These are phyloP conservation scores for Luffia ferchaultella DNA, from an alignment of 2,888 invertebrate genomes.

Conservation along the genomic window DNA sequence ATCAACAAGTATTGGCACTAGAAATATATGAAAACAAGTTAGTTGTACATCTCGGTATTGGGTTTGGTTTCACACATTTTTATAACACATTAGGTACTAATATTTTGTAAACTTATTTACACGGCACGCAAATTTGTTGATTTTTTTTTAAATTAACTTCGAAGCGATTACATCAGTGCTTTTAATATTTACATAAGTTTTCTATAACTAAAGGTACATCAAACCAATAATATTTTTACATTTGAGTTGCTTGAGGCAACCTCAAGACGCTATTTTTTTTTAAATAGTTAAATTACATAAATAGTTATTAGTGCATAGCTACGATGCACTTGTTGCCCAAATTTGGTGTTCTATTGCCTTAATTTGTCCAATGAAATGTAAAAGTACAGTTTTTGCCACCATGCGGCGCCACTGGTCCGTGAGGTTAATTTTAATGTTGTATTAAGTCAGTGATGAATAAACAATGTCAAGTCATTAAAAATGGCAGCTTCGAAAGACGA, in stretches of 20 bases:
- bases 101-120: constrained; percentile 34
- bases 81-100: constrained; percentile 2
- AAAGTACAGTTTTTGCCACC: no score
- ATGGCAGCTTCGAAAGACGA: no score
- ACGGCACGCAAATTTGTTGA: no score
- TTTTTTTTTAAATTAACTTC: constrained; percentile 24
- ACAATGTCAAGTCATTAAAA: no score
- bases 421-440: no score
- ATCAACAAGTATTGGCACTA: constrained; percentile 57
- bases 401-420: no score
- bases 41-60: constrained; percentile 56
- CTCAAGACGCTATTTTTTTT: no score
- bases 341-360: no score
- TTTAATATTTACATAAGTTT: neutral
- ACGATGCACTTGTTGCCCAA: no score
- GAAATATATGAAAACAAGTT: constrained; percentile 27
- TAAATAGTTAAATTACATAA: neutral
- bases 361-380: no score
- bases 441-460: no score
- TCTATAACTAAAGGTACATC: neutral
- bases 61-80: constrained; percentile 38
- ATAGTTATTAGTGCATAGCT: neutral
- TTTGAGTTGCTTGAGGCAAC: no score
- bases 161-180: neutral
- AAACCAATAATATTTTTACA: neutral